These are phyloP conservation scores for Leptatherina wallacei DNA, from an alignment of 2,797 vertebrate genomes.

Conservation along the genomic window DNA sequence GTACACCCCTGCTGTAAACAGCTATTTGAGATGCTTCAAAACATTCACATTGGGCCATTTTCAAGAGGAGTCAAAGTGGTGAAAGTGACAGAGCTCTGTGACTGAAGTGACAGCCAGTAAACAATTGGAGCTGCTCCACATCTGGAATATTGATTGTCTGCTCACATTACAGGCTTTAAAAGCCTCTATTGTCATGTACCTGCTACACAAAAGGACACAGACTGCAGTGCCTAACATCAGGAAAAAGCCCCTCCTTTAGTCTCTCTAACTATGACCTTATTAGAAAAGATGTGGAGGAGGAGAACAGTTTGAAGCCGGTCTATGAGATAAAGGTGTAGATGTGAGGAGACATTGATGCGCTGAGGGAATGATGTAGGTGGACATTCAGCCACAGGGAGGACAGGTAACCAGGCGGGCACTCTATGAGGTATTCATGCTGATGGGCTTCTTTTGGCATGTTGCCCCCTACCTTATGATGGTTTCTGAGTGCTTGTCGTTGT, in stretches of 20 bases:
- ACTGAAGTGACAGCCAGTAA: conserved; percentile 20
- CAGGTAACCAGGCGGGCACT: conserved; percentile 56
- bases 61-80: not conserved
- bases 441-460: conserved; percentile 37
- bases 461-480: conserved; percentile 57
- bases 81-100: conserved; percentile 2
- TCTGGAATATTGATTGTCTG: conserved; percentile 31
- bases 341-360: conserved; percentile 64
- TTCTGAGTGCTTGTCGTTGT: conserved; percentile 56
- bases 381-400: conserved; percentile 58
- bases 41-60: conserved; percentile 1
- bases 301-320: conserved; percentile 40
- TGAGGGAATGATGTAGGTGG: conserved; percentile 59
- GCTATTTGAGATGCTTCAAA: conserved; percentile 13
- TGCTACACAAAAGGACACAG: conserved; percentile 28
- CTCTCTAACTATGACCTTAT: conserved; percentile 41
- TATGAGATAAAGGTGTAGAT: conserved; percentile 48
- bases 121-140: conserved; percentile 25
- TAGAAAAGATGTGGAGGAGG: conserved; percentile 4
- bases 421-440: conserved; percentile 53
- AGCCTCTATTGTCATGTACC: conserved; percentile 31
- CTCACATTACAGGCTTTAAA: conserved; percentile 18
- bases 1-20: conserved; percentile 10
- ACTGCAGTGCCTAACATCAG: conserved; percentile 23
- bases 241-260: conserved; percentile 13